phyloP scores from a whole-genome alignment of 64 coral and sea anemone genomes.

The Stichodactyla mertensii region DNA sequence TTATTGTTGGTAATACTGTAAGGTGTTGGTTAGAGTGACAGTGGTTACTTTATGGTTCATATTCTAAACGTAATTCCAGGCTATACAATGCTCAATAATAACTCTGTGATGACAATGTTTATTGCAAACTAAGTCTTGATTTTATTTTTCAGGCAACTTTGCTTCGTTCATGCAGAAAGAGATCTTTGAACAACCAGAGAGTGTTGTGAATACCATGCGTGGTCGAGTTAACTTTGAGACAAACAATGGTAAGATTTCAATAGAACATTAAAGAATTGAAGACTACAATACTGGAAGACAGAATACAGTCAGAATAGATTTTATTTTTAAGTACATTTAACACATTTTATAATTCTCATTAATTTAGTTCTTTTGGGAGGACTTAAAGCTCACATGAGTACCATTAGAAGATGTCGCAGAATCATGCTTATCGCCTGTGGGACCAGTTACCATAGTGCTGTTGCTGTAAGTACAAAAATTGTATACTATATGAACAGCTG shows the following conservation, averaged over 20 bases:
- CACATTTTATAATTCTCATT: neutral
- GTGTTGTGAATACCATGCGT: conserved; percentile 98
- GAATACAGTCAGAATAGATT: too few relatives aligned
- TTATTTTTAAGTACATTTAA: neutral
- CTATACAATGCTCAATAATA: too few relatives aligned
- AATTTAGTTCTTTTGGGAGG: conserved; percentile 75
- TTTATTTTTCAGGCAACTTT: conserved; percentile 64
- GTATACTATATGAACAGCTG: neutral
- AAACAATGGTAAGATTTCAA: conserved; percentile 58
- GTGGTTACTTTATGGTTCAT: too few relatives aligned
- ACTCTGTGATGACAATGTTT: too few relatives aligned
- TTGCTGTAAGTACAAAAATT: conserved; percentile 68
- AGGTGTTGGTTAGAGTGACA: too few relatives aligned
- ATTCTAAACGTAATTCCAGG: too few relatives aligned
- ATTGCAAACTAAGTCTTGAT: too few relatives aligned
- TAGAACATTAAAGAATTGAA: neutral
- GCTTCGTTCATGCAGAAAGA: conserved; percentile 98
- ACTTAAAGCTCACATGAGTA: conserved; percentile 66
- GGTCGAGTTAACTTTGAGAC: conserved; percentile 89
- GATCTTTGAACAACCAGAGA: conserved; percentile 98
- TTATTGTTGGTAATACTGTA: too few relatives aligned
- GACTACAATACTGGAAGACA: too few relatives aligned
- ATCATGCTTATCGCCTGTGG: conserved; percentile 93
- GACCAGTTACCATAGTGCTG: conserved; percentile 94
- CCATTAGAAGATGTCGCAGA: conserved; percentile 84